These are phyloP conservation scores for Empidonax traillii DNA, from an alignment of 2,113 vertebrate genomes.

Conservation along the genomic window DNA sequence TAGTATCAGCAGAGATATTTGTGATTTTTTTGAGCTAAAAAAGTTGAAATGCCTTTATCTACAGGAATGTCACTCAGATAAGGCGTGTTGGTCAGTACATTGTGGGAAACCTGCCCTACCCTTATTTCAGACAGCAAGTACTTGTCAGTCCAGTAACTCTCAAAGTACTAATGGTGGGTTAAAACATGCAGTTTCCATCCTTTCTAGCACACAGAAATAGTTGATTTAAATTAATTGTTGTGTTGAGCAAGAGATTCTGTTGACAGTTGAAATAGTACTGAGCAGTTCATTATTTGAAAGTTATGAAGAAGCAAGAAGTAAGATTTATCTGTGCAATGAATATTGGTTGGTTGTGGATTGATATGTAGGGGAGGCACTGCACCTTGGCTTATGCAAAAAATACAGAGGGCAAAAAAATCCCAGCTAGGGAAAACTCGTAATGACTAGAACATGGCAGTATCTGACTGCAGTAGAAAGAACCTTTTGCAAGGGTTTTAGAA, in stretches of 20 bases:
- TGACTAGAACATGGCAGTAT: neutral
- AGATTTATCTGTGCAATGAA: neutral
- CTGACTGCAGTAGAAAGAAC: neutral
- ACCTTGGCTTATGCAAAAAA: neutral
- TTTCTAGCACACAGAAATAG: neutral
- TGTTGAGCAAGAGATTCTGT: neutral
- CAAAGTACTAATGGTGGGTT: neutral
- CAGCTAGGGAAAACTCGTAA: neutral
- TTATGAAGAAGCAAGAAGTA: neutral
- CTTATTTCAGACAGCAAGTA: neutral
- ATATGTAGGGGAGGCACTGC: rapidly evolving
- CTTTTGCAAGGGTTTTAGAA: neutral
- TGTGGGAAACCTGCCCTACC: neutral
- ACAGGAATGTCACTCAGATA: neutral
- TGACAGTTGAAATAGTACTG: neutral
- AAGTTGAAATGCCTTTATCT: neutral
- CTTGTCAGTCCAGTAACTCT: neutral
- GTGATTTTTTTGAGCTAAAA: neutral
- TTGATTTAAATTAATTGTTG: neutral
- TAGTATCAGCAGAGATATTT: neutral
- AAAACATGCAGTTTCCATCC: neutral
- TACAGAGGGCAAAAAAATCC: neutral
- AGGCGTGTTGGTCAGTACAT: rapidly evolving
- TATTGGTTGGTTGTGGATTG: neutral
- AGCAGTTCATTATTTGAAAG: neutral